Conservation (phyloP, 1,140 invertebrate species). For the Brachionus calyciflorus region DNA sequence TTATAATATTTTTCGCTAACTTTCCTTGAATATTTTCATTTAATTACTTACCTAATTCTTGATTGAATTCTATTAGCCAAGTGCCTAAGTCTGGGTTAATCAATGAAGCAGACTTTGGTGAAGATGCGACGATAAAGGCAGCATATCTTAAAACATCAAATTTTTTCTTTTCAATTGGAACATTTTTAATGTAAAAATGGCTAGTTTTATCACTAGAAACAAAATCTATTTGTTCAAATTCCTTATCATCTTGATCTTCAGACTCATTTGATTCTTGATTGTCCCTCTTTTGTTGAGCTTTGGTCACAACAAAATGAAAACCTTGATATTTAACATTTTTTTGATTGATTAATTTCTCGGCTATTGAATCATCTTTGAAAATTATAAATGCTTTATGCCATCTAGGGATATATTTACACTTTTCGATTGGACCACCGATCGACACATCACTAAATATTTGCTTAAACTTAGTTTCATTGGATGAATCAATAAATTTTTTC, state of each 20-base stretch:
- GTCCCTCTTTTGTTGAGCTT: not conserved
- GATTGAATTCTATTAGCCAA: not conserved
- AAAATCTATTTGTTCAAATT: not conserved
- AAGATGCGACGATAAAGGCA: not conserved
- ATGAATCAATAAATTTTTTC: not conserved
- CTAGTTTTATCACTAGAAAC: not conserved
- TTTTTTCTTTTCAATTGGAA: not conserved
- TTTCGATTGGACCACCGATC: not conserved
- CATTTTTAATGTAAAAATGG: constrained; percentile 11
- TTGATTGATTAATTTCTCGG: not conserved
- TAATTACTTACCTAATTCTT: constrained; percentile 5
- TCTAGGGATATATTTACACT: not conserved
- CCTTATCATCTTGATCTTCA: not conserved
- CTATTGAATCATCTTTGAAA: constrained; percentile 5
- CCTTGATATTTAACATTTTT: not conserved
- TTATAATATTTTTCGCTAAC: too few species aligned
- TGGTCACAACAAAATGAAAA: not conserved
- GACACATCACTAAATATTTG: not conserved
- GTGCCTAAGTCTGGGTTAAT: not conserved
- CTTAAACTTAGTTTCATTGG: not conserved
- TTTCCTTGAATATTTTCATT: too few species aligned
- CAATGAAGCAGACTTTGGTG: not conserved
- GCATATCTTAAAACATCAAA: not conserved
- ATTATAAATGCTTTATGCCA: not conserved
- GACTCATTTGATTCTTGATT: not conserved